These are phyloP conservation scores for Leptopilina boulardi DNA, from an alignment of 1,140 invertebrate genomes.

Conservation along the genomic window DNA sequence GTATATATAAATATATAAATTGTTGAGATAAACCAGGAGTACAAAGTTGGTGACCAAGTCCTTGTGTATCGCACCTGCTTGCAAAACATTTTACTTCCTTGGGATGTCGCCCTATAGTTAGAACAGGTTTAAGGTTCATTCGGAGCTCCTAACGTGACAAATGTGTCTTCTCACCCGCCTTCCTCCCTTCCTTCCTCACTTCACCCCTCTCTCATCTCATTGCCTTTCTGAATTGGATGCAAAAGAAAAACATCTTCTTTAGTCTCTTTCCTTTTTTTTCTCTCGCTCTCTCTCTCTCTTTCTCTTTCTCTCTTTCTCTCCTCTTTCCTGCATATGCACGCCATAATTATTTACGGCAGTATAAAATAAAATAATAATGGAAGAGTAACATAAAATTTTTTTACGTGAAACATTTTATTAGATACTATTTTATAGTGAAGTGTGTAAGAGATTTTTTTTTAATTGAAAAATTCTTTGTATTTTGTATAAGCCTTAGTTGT, in stretches of 20 bases:
- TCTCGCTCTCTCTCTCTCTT: background rate
- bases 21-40: constrained; percentile 15
- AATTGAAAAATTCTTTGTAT: background rate
- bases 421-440: constrained; percentile 23
- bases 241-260: constrained; percentile 18
- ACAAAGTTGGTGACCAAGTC: constrained; percentile 50
- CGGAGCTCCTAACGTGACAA: constrained; percentile 18
- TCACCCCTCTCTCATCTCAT: background rate
- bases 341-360: constrained; percentile 26
- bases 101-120: constrained; percentile 19
- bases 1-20: background rate
- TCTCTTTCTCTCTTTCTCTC: background rate
- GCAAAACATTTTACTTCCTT: constrained; percentile 15
- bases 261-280: background rate
- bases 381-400: constrained; percentile 19
- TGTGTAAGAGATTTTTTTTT: constrained; percentile 11
- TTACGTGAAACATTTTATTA: constrained; percentile 20
- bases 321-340: constrained; percentile 33
- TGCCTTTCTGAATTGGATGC: constrained; percentile 17
- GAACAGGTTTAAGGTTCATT: constrained; percentile 31
- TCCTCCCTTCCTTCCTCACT: background rate
- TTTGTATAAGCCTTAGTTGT: background rate
- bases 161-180: background rate
- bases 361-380: constrained; percentile 27
- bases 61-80: constrained; percentile 61